Conservation (phyloP, 1,140 invertebrate genomes). For the Lordiphosa stackelbergi region DNA sequence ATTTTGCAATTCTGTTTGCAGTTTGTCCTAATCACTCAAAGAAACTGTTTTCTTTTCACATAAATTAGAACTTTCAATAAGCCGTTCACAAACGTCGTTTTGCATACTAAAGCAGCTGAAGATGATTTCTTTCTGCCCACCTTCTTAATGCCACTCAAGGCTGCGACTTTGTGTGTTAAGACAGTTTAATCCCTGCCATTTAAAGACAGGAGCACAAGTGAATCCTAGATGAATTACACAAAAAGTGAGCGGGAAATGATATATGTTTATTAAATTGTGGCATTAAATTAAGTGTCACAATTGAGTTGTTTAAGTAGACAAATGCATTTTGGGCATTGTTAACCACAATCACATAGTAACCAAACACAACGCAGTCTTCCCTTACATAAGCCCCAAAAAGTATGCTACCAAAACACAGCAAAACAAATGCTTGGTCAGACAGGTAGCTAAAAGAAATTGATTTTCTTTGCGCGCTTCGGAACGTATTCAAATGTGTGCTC, state of each 20-base stretch:
- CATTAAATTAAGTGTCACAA: background rate
- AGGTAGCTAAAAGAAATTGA: constrained; percentile 46
- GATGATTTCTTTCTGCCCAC: background rate
- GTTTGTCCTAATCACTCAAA: constrained; percentile 27
- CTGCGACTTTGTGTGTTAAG: background rate
- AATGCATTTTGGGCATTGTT: constrained; percentile 25
- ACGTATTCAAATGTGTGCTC: constrained; percentile 75
- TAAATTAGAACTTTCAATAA: constrained; percentile 32
- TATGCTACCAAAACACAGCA: constrained; percentile 35
- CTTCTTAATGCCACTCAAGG: too few relatives aligned
- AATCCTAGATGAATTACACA: constrained; percentile 65
- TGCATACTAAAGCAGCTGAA: constrained; percentile 20
- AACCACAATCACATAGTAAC: constrained; percentile 15
- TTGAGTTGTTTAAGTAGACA: constrained; percentile 27
- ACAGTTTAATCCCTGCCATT: constrained; percentile 36
- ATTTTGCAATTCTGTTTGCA: background rate
- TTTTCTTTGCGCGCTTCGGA: constrained; percentile 60
- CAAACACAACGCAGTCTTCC: background rate
- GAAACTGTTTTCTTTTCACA: constrained; percentile 15
- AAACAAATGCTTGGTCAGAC: constrained; percentile 28
- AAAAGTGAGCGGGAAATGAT: constrained; percentile 48
- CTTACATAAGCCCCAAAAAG: constrained; percentile 59
- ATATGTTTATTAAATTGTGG: constrained; percentile 61
- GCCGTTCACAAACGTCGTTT: constrained; percentile 3
- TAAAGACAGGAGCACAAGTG: constrained; percentile 51